Conservation (phyloP, 1,140 invertebrate genomes). For the Drosophila saltans region DNA sequence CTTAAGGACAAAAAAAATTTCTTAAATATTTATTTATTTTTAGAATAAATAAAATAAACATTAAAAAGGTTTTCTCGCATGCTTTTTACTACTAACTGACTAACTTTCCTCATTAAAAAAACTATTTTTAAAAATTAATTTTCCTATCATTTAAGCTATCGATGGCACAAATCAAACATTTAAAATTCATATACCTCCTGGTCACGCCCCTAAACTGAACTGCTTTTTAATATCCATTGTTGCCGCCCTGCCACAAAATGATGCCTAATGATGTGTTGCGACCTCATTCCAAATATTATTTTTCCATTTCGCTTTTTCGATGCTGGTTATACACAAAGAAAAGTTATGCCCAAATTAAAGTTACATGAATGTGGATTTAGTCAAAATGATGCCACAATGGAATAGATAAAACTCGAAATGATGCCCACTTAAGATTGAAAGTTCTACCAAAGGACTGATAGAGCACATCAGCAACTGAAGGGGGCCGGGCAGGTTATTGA, state of each 20-base stretch:
- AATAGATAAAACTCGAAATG: constrained; percentile 39
- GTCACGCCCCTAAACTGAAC: background rate
- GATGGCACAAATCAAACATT: constrained; percentile 17
- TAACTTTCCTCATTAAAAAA: no score
- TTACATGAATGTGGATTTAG: constrained; percentile 41
- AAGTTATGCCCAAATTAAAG: constrained; percentile 56
- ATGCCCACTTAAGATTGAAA: constrained; percentile 53
- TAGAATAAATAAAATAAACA: no score
- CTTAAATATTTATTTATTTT: no score
- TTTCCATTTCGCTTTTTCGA: background rate
- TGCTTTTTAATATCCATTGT: background rate
- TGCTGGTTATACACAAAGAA: background rate
- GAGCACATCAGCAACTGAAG: constrained; percentile 52
- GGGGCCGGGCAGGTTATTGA: constrained; percentile 59
- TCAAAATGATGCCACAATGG: constrained; percentile 48
- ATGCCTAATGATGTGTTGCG: constrained; percentile 61
- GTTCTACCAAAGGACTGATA: constrained; percentile 46
- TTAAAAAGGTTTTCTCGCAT: no score
- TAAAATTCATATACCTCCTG: background rate
- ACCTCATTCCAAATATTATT: constrained; percentile 14
- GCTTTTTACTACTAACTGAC: no score
- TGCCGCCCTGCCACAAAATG: constrained; percentile 20
- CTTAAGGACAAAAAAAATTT: no score
- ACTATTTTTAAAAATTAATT: constrained; percentile 9
- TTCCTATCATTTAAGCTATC: constrained; percentile 3